Conservation (phyloP, 2,888 invertebrate species). For the Drosophila kuntzei region DNA sequence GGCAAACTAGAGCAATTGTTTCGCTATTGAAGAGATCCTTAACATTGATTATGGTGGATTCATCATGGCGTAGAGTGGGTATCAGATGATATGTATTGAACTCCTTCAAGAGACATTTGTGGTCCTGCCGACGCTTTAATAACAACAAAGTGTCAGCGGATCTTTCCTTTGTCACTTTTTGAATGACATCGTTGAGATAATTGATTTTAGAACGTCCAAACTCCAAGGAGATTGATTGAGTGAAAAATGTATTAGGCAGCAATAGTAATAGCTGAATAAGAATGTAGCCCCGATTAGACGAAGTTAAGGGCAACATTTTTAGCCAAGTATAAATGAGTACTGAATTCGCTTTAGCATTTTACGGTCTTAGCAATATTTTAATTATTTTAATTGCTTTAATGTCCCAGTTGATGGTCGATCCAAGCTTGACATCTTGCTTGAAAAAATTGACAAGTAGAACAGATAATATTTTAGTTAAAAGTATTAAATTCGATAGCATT, state of each 20-base stretch:
- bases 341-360: not conserved
- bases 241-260: not conserved
- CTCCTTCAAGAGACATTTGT: constrained; percentile 10
- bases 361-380: not conserved
- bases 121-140: not conserved
- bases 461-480: not conserved
- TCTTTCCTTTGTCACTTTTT: not conserved
- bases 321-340: constrained; percentile 3
- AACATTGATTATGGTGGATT: not conserved
- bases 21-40: constrained; percentile 4
- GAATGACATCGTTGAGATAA: constrained; percentile 21
- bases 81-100: not conserved
- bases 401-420: not conserved
- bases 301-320: constrained; percentile 14
- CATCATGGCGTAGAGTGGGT: constrained; percentile 18
- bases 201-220: not conserved
- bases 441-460: not conserved
- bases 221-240: not conserved
- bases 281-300: not conserved
- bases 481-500: not conserved
- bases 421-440: not conserved
- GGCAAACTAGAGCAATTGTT: constrained; percentile 29
- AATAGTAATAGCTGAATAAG: not conserved
- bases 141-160: constrained; percentile 9
- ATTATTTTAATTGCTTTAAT: constrained; percentile 6